Evolutionary conservation across 2,888 invertebrate genomes (phyloP).

Genomic region (Syrphus vitripennis): DNA sequence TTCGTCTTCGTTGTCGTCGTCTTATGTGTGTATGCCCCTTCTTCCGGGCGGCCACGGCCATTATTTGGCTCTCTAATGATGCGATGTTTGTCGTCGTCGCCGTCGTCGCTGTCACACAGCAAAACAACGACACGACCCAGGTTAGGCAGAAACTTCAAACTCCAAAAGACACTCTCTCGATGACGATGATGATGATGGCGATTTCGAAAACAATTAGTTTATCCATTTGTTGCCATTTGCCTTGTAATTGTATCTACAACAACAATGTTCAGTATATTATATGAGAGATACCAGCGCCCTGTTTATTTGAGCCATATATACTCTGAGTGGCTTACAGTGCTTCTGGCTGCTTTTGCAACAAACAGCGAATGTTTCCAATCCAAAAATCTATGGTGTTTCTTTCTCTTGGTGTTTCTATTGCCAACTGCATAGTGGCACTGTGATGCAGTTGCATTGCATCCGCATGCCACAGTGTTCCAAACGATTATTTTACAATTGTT

Average conservation of each 20-base stretch:
- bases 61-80: constrained; percentile 71
- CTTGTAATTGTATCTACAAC: constrained; percentile 50
- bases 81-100: constrained; percentile 32
- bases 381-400: constrained; percentile 36
- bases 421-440: constrained; percentile 10
- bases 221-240: constrained; percentile 68
- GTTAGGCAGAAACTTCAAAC: constrained; percentile 2
- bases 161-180: constrained; percentile 45
- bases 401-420: constrained; percentile 45
- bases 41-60: constrained; percentile 12
- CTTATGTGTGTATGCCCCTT: constrained; percentile 8
- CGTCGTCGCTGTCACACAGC: constrained; percentile 16
- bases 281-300: not conserved
- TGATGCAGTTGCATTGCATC: constrained; percentile 57
- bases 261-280: not conserved
- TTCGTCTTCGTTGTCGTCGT: not conserved
- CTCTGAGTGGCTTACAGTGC: constrained; percentile 7
- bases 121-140: constrained; percentile 26
- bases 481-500: constrained; percentile 70
- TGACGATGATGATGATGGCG: constrained; percentile 53
- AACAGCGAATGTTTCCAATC: not conserved
- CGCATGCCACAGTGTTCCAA: constrained; percentile 67
- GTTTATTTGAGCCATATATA: not conserved
- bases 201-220: constrained; percentile 71
- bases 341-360: constrained; percentile 54